A percentile compares a stretch with the other conserved stretches of the same genome.
Conservation (phyloP, 37 sponge, comb jelly and placozoan genomes). For the Bolinopsis microptera region DNA sequence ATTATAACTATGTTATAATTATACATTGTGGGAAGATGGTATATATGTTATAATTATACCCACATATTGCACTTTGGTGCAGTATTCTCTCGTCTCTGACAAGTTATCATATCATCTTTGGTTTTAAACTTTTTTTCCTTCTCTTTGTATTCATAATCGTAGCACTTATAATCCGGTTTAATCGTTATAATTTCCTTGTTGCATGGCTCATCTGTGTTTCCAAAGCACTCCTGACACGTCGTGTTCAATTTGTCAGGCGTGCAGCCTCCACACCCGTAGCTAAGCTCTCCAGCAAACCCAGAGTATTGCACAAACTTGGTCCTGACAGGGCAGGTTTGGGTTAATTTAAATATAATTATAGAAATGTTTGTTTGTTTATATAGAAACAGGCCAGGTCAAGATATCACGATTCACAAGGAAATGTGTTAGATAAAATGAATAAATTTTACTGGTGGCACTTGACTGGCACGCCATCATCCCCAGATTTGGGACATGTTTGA, state of each 20-base stretch:
- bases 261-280: neutral
- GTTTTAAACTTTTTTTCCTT: neutral
- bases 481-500: no score
- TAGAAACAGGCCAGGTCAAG: no score
- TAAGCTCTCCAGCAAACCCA: neutral
- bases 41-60: no score
- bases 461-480: no score
- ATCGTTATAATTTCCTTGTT: neutral
- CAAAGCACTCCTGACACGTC: neutral
- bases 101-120: neutral
- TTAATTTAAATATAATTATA: no score
- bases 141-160: neutral
- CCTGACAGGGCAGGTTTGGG: no score
- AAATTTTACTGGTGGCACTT: no score
- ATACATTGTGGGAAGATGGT: no score
- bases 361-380: no score
- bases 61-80: neutral
- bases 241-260: neutral
- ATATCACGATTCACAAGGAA: no score
- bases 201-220: neutral
- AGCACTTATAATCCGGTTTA: neutral
- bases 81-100: neutral
- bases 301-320: neutral
- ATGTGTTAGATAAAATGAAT: no score
- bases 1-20: no score